Percentiles rank a stretch among this genome's conserved stretches.
Evolutionary conservation across 2,888 invertebrate genomes (phyloP).

Genomic region (Temnothorax rugatulus): DNA sequence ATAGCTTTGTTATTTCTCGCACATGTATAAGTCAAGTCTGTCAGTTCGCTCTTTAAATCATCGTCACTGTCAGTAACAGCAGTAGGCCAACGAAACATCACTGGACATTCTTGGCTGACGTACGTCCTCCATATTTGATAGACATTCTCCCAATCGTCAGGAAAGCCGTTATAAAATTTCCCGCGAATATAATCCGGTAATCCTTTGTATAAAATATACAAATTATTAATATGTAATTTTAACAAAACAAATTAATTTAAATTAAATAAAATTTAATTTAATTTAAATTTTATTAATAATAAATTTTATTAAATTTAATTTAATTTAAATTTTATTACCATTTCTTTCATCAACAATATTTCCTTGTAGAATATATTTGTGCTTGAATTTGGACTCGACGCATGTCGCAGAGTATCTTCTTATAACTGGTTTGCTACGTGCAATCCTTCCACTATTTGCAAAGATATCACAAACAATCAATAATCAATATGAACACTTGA

Average conservation of each 20-base stretch:
- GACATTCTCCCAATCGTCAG: constrained; percentile 84
- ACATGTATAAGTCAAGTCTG: constrained; percentile 57
- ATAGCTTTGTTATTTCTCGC: neutral
- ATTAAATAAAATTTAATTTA: too few species aligned
- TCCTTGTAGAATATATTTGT: constrained; percentile 79
- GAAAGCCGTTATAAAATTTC: constrained; percentile 84
- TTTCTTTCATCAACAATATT: constrained; percentile 77
- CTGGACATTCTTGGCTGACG: constrained; percentile 70
- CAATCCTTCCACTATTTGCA: constrained; percentile 74
- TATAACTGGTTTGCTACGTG: constrained; percentile 80
- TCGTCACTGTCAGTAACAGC: constrained; percentile 82
- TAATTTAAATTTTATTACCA: constrained; percentile 69
- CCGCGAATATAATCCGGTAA: constrained; percentile 81
- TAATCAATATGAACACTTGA: neutral
- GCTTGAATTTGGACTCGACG: constrained; percentile 77
- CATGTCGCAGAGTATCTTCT: constrained; percentile 73
- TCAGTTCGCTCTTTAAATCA: constrained; percentile 80
- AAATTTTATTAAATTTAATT: constrained; percentile 53
- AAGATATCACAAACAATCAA: neutral
- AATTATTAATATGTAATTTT: neutral
- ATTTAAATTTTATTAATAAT: constrained; percentile 53
- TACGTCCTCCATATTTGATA: constrained; percentile 81
- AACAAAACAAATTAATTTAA: neutral
- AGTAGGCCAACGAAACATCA: constrained; percentile 83
- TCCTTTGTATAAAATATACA: constrained; percentile 70